Evolutionary conservation across 1,140 invertebrate species (phyloP), one percentile per base, ranked within the genome.

Genomic region (Zaprionus ghesquierei): DNA sequence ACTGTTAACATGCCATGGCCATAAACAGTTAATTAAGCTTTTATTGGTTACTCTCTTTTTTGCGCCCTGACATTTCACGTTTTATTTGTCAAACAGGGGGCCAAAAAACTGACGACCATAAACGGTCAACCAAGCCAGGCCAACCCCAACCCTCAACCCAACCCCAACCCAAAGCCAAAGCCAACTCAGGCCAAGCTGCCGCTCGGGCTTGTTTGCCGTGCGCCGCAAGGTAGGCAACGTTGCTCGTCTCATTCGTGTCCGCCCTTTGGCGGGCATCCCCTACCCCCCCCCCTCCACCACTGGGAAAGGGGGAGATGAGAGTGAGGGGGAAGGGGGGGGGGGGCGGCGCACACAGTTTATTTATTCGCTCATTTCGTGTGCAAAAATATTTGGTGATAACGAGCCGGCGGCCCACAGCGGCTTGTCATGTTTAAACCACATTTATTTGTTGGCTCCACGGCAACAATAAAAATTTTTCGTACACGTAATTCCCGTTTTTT

Each of bases 21-120:
- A 84, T 89, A 89, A 89, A 89, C 84, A 89, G 84, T 89, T 89
- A 89, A 89, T 89, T 89, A 89, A 89, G 85, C 85, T 89, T 89
- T 89, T 89, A 89, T 89, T 89, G 84, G 84, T 78, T 77, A 84
- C 80, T 89, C 84, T 80, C 82, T 89, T 84, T 87, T 79, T 64
- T 73, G 77, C 75, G 77, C 46, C 58, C 72, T 79, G 80, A 76
- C 84, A 84, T 89, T 87, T 87, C 80, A 84, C 79, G 84, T 87
- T 87, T 87, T 89, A 89, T 89, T 89, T 89, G 84, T 80, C 79
- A 87, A 87, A 77, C 82, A 87, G 64, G 35, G 76, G 77, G 53
- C 35, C 69, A 81, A 81, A 87, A 82, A 87, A 79, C 66, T 89
- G 84, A 84, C 74, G 80, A 78, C 85, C 85, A 89, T 89, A 89